Evolutionary conservation across 2,113 vertebrate genomes (phyloP).

Genomic region (Pseudorhombus dupliciocellatus): DNA sequence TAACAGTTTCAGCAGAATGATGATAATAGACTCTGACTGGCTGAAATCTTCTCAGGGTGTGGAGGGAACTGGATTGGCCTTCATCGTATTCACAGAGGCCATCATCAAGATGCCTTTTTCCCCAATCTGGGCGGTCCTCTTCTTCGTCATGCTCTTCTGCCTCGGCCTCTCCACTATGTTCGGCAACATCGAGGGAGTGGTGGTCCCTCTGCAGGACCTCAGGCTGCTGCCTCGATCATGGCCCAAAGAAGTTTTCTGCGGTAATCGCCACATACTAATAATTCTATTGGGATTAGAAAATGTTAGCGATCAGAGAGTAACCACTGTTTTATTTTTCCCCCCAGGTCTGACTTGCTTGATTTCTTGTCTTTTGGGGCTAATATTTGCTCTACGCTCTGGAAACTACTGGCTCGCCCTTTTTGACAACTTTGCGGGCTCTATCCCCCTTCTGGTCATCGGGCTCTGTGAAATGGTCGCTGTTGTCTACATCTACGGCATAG

Average conservation of each 20-base stretch:
- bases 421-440: conserved; percentile 90
- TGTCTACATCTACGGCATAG: conserved; percentile 90
- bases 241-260: conserved; percentile 90
- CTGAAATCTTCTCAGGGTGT: conserved; percentile 84
- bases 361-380: conserved; percentile 82
- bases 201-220: conserved; percentile 91
- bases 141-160: conserved; percentile 99
- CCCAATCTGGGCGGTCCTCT: conserved; percentile 93
- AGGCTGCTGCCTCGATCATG: conserved; percentile 80
- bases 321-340: conserved; percentile 4
- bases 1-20: not conserved
- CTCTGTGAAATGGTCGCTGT: conserved; percentile 92
- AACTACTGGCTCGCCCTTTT: conserved; percentile 94
- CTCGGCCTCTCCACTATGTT: conserved; percentile 98
- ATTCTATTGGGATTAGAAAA: not conserved
- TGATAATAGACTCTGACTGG: not conserved
- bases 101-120: conserved; percentile 95
- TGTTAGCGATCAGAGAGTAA: not conserved
- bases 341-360: conserved; percentile 84
- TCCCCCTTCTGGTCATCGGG: conserved; percentile 90
- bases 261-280: conserved; percentile 66
- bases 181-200: conserved; percentile 92
- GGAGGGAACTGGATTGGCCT: conserved; percentile 94
- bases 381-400: conserved; percentile 89
- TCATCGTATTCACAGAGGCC: conserved; percentile 98